A percentile compares a stretch with the other conserved stretches of the same genome.
These are phyloP conservation scores for Phoxinus dragarum DNA, from an alignment of 2,797 vertebrate species.

Conservation along the genomic window DNA sequence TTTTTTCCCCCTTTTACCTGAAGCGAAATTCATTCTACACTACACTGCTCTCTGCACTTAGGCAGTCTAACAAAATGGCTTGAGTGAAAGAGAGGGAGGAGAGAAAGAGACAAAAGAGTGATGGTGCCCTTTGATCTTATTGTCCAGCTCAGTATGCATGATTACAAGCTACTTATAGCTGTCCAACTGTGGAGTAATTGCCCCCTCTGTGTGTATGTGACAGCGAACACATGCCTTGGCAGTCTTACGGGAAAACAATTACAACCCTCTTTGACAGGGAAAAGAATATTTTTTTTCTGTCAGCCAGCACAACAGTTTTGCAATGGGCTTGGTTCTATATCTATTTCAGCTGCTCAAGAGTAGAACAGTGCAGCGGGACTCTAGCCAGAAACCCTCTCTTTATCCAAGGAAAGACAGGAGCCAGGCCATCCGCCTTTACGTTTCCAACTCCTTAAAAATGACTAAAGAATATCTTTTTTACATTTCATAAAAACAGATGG, in stretches of 20 bases:
- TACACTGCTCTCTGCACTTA: background rate
- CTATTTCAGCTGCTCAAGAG: slow-evolving; percentile 50
- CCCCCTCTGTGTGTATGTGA: slow-evolving; percentile 75
- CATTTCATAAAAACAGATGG: background rate
- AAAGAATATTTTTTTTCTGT: slow-evolving; percentile 70
- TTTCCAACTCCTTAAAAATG: background rate
- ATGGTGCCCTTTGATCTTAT: slow-evolving; percentile 78
- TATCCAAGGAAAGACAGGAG: slow-evolving; percentile 1
- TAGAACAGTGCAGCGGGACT: slow-evolving; percentile 51
- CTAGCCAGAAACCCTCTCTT: slow-evolving; percentile 47
- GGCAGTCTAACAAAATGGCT: slow-evolving; percentile 8
- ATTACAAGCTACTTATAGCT: slow-evolving; percentile 75
- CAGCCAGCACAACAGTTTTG: slow-evolving; percentile 72
- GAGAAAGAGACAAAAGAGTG: slow-evolving; percentile 71
- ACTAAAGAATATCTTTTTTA: background rate
- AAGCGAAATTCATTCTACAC: background rate
- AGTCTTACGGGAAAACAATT: slow-evolving; percentile 71
- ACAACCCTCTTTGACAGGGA: slow-evolving; percentile 65
- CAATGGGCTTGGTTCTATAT: slow-evolving; percentile 67
- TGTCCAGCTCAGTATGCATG: slow-evolving; percentile 76
- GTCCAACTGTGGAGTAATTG: slow-evolving; percentile 75
- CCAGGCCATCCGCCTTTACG: background rate
- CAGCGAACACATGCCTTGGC: slow-evolving; percentile 71
- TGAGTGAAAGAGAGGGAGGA: slow-evolving; percentile 37
- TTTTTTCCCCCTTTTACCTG: background rate